Percentiles rank a stretch among this genome's conserved stretches.
Conservation (phyloP, 2,113 vertebrate species). For the Lipotes vexillifer region DNA sequence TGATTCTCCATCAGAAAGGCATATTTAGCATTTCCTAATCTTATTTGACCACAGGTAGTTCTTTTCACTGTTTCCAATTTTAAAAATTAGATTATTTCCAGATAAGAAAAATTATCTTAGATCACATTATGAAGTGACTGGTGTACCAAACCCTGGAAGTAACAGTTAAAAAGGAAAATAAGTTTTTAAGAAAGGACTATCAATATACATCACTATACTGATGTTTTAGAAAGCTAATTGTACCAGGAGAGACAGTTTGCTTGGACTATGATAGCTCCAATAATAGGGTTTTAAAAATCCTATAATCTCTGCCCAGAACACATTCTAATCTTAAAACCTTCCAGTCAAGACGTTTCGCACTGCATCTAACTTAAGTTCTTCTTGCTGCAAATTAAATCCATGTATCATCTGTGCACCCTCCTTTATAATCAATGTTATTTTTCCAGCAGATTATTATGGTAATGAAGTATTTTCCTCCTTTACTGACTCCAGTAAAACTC, state of each 20-base stretch:
- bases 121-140: background rate
- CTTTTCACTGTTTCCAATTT: background rate
- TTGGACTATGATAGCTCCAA: background rate
- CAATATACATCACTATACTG: too few relatives aligned
- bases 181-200: background rate
- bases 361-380: background rate
- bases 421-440: background rate
- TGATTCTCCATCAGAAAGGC: background rate
- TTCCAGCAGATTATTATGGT: background rate
- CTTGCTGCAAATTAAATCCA: background rate
- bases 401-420: background rate
- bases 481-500: background rate
- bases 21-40: background rate
- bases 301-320: constrained; percentile 2
- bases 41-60: background rate
- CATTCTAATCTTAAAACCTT: background rate
- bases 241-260: background rate
- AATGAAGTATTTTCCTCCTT: background rate
- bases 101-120: background rate
- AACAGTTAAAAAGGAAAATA: background rate
- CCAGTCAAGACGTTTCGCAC: background rate
- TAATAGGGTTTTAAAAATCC: background rate
- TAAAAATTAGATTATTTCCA: background rate
- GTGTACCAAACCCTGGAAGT: background rate
- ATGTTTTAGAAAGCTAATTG: background rate